Conservation (phyloP, 2,113 vertebrate genomes). For the Coreoperca whiteheadi region DNA sequence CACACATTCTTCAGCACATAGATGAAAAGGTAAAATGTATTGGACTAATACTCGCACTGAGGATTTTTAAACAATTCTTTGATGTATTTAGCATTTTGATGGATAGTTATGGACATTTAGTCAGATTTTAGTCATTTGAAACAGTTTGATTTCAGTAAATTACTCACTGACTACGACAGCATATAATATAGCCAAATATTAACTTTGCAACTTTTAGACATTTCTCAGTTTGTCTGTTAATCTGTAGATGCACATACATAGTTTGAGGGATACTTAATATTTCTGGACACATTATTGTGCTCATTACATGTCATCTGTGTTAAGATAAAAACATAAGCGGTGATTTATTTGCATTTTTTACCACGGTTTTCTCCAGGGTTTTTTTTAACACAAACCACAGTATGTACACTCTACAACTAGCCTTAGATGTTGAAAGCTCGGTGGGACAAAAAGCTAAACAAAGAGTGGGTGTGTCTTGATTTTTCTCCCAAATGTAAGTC, state of each 20-base stretch:
- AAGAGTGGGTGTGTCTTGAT: conserved; percentile 58
- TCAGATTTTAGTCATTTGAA: not conserved
- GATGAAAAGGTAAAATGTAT: conserved; percentile 9
- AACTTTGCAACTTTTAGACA: not conserved
- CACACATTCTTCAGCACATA: conserved; percentile 29
- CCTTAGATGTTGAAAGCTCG: conserved; percentile 58
- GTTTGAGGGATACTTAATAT: not conserved
- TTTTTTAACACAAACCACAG: conserved; percentile 33
- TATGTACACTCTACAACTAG: conserved; percentile 27
- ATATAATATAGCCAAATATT: not conserved
- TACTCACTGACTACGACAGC: not conserved
- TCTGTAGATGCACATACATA: not conserved
- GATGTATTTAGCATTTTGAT: not conserved
- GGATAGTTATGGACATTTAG: not conserved
- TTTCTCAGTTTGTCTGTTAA: conserved; percentile 3
- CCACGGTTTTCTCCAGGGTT: not conserved
- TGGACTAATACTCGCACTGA: not conserved
- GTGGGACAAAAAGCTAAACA: conserved; percentile 51
- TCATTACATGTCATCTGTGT: not conserved
- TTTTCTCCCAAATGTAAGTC: conserved; percentile 59
- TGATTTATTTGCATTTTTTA: conserved; percentile 13
- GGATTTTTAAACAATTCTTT: conserved; percentile 5
- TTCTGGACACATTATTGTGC: not conserved
- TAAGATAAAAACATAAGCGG: not conserved
- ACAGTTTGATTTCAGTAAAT: not conserved